phyloP scores from a whole-genome alignment of 2,888 invertebrate genomes.

The Diaprepes abbreviatus region DNA sequence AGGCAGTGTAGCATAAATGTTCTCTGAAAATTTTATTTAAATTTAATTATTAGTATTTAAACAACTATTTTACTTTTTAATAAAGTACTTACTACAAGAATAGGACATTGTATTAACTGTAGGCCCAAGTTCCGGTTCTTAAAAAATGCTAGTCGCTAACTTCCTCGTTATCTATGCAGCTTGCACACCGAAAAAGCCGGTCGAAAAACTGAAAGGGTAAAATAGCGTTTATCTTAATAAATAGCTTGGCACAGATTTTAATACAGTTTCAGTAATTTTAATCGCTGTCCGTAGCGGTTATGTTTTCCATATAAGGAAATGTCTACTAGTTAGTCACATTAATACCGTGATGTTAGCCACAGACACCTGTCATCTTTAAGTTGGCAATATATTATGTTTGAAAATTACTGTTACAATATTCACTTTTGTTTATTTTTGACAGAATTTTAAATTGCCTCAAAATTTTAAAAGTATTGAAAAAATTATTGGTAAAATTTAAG shows the following conservation, averaged over 20 bases:
- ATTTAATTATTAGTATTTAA: slow-evolving; percentile 7
- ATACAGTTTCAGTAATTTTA: slow-evolving; percentile 24
- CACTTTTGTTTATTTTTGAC: not conserved
- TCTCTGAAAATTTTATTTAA: slow-evolving; percentile 71
- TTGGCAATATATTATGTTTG: not conserved
- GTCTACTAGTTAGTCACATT: slow-evolving; percentile 28
- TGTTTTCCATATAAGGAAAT: slow-evolving; percentile 53
- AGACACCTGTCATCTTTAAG: slow-evolving; percentile 8
- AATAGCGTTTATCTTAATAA: slow-evolving; percentile 37
- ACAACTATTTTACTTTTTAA: slow-evolving; percentile 12
- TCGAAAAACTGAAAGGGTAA: slow-evolving; percentile 27
- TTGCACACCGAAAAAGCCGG: slow-evolving; percentile 9
- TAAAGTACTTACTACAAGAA: slow-evolving; percentile 59
- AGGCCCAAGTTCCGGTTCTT: slow-evolving; percentile 24
- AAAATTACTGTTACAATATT: not conserved
- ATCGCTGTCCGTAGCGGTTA: slow-evolving; percentile 53
- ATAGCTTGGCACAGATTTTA: slow-evolving; percentile 50
- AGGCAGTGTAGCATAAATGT: slow-evolving; percentile 93
- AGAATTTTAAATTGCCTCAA: not conserved
- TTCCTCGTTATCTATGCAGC: not conserved
- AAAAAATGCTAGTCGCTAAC: not conserved
- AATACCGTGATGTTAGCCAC: slow-evolving; percentile 24
- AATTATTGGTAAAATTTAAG: not conserved
- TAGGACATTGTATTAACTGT: slow-evolving; percentile 60
- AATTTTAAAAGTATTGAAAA: not conserved